Evolutionary conservation across 2,797 vertebrate species (phyloP).

Genomic region (Platyrinchus mystaceus): DNA sequence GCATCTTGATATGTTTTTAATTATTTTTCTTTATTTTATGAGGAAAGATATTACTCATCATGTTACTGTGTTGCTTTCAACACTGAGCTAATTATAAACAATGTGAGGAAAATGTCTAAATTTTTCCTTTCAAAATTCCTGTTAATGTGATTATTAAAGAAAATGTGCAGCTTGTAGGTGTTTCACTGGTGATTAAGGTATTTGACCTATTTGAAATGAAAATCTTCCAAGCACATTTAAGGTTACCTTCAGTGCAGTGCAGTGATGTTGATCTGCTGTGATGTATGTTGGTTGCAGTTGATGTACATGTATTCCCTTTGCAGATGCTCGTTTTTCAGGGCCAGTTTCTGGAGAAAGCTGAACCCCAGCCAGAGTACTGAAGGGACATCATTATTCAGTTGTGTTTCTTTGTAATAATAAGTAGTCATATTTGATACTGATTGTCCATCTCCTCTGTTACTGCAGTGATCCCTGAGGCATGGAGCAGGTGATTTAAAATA

Average conservation of each 20-base stretch:
- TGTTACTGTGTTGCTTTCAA: background rate
- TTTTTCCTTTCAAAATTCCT: background rate
- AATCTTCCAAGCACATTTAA: background rate
- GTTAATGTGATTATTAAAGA: background rate
- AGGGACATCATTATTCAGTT: background rate
- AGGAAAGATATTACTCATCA: background rate
- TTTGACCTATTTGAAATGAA: background rate
- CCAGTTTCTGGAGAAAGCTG: background rate
- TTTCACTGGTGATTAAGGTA: background rate
- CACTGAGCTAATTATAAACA: background rate
- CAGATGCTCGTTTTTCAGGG: background rate
- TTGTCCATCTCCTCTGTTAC: background rate
- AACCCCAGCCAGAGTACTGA: background rate
- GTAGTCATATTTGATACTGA: background rate
- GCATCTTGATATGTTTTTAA: background rate
- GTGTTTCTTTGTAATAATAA: background rate
- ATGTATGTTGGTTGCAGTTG: fast-evolving
- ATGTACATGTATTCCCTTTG: fast-evolving
- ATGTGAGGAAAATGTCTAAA: background rate
- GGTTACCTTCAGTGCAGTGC: background rate
- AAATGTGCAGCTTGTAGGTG: background rate
- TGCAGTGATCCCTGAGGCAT: background rate
- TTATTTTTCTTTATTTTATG: background rate
- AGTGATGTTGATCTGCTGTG: fast-evolving
- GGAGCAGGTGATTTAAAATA: background rate